These are phyloP conservation scores for Triplophysa yarkandensis DNA, from an alignment of 2,797 vertebrate genomes.

Conservation along the genomic window DNA sequence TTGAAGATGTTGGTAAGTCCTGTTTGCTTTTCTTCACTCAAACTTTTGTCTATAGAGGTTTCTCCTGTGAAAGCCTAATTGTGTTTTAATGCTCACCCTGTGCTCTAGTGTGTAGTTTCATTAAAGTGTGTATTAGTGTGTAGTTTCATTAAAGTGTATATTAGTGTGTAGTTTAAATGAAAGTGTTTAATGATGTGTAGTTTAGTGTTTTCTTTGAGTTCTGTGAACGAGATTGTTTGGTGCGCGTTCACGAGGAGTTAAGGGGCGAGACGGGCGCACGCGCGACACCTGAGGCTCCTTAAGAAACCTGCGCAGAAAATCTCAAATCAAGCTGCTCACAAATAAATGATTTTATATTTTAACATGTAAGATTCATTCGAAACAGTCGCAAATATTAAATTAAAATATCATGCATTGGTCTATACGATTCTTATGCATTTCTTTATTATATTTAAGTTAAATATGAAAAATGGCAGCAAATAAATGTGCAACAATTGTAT, in stretches of 20 bases:
- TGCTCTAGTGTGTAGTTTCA: background rate
- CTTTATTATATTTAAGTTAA: too few species aligned
- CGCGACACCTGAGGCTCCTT: slow-evolving; percentile 36
- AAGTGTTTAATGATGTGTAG: background rate
- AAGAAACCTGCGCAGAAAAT: background rate
- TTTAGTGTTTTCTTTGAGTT: slow-evolving; percentile 27
- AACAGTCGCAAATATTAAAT: background rate
- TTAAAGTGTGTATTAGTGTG: background rate
- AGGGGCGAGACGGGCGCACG: slow-evolving; percentile 29
- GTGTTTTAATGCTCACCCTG: background rate
- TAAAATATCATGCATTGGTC: background rate
- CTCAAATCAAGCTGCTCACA: background rate
- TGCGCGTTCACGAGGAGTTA: slow-evolving; percentile 27
- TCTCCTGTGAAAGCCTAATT: background rate
- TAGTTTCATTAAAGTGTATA: background rate
- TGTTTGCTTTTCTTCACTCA: background rate
- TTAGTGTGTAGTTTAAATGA: background rate
- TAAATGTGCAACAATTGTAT: too few species aligned
- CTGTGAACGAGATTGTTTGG: slow-evolving; percentile 41
- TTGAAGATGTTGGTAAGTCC: background rate
- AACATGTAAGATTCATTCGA: background rate
- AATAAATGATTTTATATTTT: too few species aligned
- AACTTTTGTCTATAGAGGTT: background rate
- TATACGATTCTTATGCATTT: too few species aligned
- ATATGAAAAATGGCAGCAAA: too few species aligned